Base-by-base conservation (phyloP, 2,888 invertebrate species). In the Diarsia rubi region DNA sequence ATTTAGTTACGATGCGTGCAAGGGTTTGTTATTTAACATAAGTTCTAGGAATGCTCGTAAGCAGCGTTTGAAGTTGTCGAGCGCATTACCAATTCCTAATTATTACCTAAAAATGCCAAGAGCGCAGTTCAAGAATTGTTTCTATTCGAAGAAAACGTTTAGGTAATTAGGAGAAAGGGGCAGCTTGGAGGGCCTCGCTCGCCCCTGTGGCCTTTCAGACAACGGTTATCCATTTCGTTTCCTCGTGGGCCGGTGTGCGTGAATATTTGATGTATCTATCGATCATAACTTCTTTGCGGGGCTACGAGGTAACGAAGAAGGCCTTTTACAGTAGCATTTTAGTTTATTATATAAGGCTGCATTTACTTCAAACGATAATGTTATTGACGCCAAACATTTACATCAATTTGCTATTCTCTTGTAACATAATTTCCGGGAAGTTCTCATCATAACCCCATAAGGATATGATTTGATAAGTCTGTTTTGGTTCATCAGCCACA, bases 201-300 rank as follows among this genome's bases (percentile, higher is more conserved):
- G 88, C 93, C 94, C 93, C 90, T 87, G 93, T 91, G 94, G 93
- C 94, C 92, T 94, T 95, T 95, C 91, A 93, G 93, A 92, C 94
- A 92, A 92, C 93, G 91, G 93, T 94, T 93, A 94, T 93, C 93
- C 92, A 93, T 94, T 94, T 90, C 91, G 91, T 92, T 95, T 93
- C 93, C 92, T 93, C 90, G 91, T 89, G 91, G 93, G 93, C 90
- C 92, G 88, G 89, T 88, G 87, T 89, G 90, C 91, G 90, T 96
- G 93, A 96, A 96, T 96, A 96, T 96, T 96, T 96, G 93, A 96
- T 96, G 95, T 82, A 91, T 86, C 92, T 95, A 96, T 96, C 95
- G 96, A 96, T 96, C 94, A 96, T 96, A 94, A 95, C 92, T 95
- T 94, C 94, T 95, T 94, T 93, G 93, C 90, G 89, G 90, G 88